Percentiles rank a stretch among this genome's conserved stretches.
These are phyloP conservation scores for Colinus virginianus DNA, from an alignment of 2,113 vertebrate species.

Conservation along the genomic window DNA sequence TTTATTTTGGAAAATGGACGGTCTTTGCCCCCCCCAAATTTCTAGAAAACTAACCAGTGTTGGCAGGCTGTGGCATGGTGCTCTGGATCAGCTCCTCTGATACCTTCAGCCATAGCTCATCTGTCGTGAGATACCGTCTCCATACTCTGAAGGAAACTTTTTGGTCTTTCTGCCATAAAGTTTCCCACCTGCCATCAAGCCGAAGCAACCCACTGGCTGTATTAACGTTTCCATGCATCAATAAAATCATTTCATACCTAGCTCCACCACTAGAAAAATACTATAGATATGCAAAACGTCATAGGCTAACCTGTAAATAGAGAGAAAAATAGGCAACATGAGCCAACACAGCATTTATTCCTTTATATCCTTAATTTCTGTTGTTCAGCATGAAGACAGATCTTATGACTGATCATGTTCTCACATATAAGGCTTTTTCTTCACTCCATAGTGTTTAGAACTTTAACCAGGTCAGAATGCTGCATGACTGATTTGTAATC, in stretches of 20 bases:
- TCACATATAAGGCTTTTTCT: not conserved
- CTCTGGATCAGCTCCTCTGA: not conserved
- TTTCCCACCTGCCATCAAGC: not conserved
- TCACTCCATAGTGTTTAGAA: not conserved
- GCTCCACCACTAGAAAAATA: not conserved
- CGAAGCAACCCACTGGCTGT: not conserved
- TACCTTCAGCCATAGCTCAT: not conserved
- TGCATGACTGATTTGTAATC: not conserved
- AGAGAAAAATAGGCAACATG: not conserved
- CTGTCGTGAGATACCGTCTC: not conserved
- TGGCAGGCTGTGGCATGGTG: not conserved
- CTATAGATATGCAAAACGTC: not conserved
- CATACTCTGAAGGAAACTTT: not conserved
- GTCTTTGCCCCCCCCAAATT: not conserved
- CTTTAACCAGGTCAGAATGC: not conserved
- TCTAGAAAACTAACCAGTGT: too few species aligned
- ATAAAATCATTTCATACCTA: not conserved
- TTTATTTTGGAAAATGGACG: not conserved
- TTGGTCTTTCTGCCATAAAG: not conserved
- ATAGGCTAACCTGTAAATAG: not conserved
- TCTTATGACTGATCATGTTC: not conserved
- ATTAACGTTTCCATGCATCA: not conserved
- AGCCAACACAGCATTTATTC: not conserved
- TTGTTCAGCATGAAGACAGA: not conserved
- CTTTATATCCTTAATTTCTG: not conserved